Percentiles rank a stretch among this genome's conserved stretches.
These are phyloP conservation scores for Lucilia sericata DNA, from an alignment of 1,140 invertebrate species.

Conservation along the genomic window DNA sequence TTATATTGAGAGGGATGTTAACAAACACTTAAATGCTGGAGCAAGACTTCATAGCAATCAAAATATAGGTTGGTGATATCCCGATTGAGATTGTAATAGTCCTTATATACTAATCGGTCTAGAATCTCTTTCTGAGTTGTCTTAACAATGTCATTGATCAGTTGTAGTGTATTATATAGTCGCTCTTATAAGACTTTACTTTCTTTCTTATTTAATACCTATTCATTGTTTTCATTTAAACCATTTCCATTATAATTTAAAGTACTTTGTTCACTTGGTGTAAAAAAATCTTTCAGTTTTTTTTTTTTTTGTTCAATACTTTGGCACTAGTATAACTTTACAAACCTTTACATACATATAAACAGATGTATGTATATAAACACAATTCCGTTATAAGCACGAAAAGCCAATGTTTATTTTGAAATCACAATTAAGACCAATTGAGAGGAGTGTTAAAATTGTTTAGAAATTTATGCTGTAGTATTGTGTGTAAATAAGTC, in stretches of 20 bases:
- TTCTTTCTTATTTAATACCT: neutral
- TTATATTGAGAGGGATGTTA: too few species aligned
- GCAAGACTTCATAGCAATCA: too few species aligned
- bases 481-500: neutral
- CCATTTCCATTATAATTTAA: neutral
- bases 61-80: too few species aligned
- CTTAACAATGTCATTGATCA: too few species aligned
- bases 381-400: neutral
- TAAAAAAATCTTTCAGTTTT: neutral
- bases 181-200: neutral
- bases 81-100: too few species aligned
- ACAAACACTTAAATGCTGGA: too few species aligned
- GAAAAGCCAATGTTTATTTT: constrained; percentile 37
- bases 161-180: neutral
- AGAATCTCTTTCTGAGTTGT: too few species aligned
- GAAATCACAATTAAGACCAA: constrained; percentile 34
- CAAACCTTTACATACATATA: neutral
- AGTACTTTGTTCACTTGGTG: neutral
- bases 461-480: neutral
- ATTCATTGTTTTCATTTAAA: neutral
- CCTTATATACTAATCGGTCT: too few species aligned
- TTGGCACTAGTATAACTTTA: neutral
- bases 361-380: neutral
- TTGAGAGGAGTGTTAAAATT: neutral
- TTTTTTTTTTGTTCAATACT: neutral